Evolutionary conservation across 37 sponge, comb jelly and placozoan species (phyloP).

Genomic region (Chondrilla cf. caribensis): DNA sequence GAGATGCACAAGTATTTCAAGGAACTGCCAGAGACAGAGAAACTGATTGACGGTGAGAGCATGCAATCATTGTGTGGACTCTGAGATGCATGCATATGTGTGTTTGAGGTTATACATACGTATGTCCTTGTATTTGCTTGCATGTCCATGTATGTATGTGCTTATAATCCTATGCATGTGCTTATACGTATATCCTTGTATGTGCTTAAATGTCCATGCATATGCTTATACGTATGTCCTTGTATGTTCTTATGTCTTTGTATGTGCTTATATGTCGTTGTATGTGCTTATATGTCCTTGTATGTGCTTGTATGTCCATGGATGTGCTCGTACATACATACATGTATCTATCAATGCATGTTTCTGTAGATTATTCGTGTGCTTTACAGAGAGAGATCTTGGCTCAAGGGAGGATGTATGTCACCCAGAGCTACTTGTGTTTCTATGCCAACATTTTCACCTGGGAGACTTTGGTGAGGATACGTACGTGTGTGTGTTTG

Average conservation of each 20-base stretch:
- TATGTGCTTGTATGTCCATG: neutral
- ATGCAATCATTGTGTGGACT: neutral
- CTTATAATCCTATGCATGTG: neutral
- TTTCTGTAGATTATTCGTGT: conserved; percentile 88
- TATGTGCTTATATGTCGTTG: too few species aligned
- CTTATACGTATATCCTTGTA: neutral
- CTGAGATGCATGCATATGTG: neutral
- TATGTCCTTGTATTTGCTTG: too few species aligned
- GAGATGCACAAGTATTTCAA: conserved; percentile 92
- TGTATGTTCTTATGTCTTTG: too few species aligned
- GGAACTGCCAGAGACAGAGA: conserved; percentile 77
- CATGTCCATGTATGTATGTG: neutral
- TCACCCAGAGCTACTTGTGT: conserved; percentile 93
- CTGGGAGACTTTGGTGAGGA: conserved; percentile 85
- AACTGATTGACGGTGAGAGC: conserved; percentile 83
- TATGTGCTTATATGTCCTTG: too few species aligned
- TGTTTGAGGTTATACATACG: neutral
- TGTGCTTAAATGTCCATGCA: too few species aligned
- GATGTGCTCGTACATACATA: neutral
- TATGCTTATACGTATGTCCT: neutral
- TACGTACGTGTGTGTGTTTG: neutral
- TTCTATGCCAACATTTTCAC: conserved; percentile 99
- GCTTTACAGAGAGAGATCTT: conserved; percentile 91
- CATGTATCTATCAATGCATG: neutral
- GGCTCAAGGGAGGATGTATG: conserved; percentile 87